Conservation (phyloP, 1,140 invertebrate genomes). For the Pseudomyrmex flavicornis region DNA sequence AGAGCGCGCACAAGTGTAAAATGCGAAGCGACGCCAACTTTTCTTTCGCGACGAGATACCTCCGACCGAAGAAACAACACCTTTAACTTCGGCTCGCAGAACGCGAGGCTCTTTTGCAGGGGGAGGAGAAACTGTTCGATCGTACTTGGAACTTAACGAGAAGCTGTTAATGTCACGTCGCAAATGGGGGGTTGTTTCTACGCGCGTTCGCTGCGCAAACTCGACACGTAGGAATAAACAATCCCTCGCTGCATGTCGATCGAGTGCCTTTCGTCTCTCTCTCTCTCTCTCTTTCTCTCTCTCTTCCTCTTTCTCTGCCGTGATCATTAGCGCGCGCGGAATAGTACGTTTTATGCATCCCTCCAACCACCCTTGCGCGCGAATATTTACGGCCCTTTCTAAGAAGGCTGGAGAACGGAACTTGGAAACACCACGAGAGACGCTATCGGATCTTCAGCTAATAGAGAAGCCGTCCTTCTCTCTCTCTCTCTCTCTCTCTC, state of each 20-base stretch:
- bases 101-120: not conserved
- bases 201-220: slow-evolving; percentile 13
- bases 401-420: slow-evolving; percentile 47
- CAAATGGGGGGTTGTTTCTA: slow-evolving; percentile 57
- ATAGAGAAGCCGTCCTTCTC: slow-evolving; percentile 42
- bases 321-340: slow-evolving; percentile 71
- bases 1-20: not conserved
- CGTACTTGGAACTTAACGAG: slow-evolving; percentile 65
- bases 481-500: no score
- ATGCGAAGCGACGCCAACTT: not conserved
- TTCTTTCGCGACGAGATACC: slow-evolving; percentile 13
- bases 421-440: slow-evolving; percentile 37
- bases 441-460: slow-evolving; percentile 52
- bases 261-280: not conserved
- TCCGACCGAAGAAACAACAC: not conserved
- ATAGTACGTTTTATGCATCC: slow-evolving; percentile 63
- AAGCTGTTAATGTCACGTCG: slow-evolving; percentile 68
- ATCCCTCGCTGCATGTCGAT: slow-evolving; percentile 42
- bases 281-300: not conserved
- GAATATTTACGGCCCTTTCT: slow-evolving; percentile 75
- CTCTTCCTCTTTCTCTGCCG: not conserved
- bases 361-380: slow-evolving; percentile 26
- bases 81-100: not conserved
- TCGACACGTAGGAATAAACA: slow-evolving; percentile 52
- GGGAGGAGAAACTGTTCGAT: slow-evolving; percentile 58